Conservation (phyloP, 2,797 vertebrate species). For the Delichon dasypus region DNA sequence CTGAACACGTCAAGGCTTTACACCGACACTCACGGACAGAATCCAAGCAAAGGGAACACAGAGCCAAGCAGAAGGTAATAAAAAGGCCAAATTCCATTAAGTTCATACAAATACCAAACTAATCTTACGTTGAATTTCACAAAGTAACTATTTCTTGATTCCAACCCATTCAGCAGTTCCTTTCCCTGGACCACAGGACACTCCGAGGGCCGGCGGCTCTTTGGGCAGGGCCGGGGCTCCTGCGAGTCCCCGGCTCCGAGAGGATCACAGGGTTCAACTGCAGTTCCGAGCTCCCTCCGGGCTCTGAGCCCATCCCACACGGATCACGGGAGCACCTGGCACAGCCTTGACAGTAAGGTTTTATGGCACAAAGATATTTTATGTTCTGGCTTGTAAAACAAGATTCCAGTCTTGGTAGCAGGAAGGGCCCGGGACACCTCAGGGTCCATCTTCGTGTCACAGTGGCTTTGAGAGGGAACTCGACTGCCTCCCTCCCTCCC, state of each 20-base stretch:
- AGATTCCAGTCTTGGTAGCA: not conserved
- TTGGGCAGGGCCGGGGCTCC: not conserved
- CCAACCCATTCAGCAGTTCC: conserved; percentile 13
- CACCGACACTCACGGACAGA: conserved; percentile 61
- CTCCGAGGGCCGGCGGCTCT: not conserved
- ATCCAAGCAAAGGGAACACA: conserved; percentile 39
- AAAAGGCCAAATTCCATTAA: conserved; percentile 49
- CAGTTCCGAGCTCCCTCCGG: not conserved
- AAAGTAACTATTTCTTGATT: not conserved
- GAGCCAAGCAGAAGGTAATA: conserved; percentile 70
- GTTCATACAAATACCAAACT: conserved; percentile 54
- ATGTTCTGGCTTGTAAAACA: not conserved
- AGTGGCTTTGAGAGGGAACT: not conserved
- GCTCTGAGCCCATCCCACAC: not conserved
- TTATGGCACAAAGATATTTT: conserved; percentile 33
- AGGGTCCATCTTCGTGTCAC: fast-evolving
- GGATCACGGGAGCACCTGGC: not conserved
- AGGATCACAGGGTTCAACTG: not conserved
- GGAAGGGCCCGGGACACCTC: not conserved
- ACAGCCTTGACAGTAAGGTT: not conserved
- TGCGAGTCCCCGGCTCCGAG: not conserved
- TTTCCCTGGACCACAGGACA: not conserved
- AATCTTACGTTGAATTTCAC: not conserved
- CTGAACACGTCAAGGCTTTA: not conserved
- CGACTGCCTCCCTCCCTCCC: not conserved